phyloP scores from a whole-genome alignment of 2,113 vertebrate species.

The Talpa occidentalis region DNA sequence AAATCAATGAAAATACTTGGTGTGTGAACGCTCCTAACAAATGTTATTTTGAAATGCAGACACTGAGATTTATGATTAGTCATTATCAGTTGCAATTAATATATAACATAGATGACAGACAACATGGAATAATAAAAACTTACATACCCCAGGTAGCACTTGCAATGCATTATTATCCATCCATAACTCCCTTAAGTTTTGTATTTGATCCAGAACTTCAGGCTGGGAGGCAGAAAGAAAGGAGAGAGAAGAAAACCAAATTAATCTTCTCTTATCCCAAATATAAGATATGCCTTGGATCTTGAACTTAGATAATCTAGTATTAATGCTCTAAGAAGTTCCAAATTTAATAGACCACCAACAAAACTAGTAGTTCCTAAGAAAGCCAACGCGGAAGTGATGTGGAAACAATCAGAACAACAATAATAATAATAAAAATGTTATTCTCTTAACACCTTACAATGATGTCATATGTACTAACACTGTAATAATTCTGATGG shows the following conservation, averaged over 20 bases:
- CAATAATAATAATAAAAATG: constrained; percentile 30
- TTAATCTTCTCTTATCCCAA: constrained; percentile 48
- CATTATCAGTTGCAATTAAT: background rate
- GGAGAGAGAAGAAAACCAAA: constrained; percentile 10
- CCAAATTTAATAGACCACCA: background rate
- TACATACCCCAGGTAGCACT: constrained; percentile 96
- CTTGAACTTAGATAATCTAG: background rate
- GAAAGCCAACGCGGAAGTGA: background rate
- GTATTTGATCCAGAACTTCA: constrained; percentile 98
- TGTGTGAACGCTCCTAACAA: background rate
- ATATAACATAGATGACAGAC: background rate
- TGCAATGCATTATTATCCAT: constrained; percentile 99
- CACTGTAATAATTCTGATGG: no score
- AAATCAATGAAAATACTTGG: background rate
- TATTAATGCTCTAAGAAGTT: constrained; percentile 11
- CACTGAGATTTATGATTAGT: background rate
- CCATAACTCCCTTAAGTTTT: constrained; percentile 97
- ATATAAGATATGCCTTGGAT: background rate
- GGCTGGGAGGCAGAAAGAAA: constrained; percentile 86
- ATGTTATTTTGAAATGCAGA: constrained; percentile 11
- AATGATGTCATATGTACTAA: background rate
- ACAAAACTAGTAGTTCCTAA: background rate
- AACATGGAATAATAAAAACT: constrained; percentile 77
- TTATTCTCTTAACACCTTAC: background rate
- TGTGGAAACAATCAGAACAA: constrained; percentile 33